phyloP scores from a whole-genome alignment of 2,797 vertebrate species.

The Hippoglossus hippoglossus region DNA sequence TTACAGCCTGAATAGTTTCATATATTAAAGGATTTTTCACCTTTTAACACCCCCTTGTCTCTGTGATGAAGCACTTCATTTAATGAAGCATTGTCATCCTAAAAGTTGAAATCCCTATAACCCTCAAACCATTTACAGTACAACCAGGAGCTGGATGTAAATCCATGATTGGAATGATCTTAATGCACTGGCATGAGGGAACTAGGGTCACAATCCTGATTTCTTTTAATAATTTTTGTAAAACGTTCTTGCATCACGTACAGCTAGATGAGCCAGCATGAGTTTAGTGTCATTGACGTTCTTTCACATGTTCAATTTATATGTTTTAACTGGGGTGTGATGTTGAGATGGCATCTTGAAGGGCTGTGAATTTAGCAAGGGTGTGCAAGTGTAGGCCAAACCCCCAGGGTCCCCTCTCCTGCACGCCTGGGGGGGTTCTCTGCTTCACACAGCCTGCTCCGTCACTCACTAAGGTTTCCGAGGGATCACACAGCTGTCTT shows the following conservation, averaged over 20 bases:
- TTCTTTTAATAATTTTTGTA: no score
- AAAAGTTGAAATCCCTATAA: background rate
- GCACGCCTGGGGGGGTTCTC: conserved; percentile 66
- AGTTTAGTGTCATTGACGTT: background rate
- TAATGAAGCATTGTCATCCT: background rate
- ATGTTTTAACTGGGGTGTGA: conserved; percentile 54
- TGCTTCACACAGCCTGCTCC: conserved; percentile 67
- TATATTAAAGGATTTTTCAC: no score
- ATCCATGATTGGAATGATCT: background rate
- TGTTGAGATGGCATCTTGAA: conserved; percentile 66
- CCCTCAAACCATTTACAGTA: no score
- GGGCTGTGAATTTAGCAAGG: conserved; percentile 57
- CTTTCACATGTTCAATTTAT: conserved; percentile 38
- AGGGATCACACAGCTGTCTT: conserved; percentile 68
- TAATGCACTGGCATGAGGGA: no score
- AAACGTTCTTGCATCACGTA: conserved; percentile 29
- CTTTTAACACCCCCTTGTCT: background rate
- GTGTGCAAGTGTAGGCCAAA: conserved; percentile 58
- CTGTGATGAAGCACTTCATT: background rate
- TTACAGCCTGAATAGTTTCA: no score
- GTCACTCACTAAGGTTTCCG: conserved; percentile 66
- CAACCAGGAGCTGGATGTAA: background rate
- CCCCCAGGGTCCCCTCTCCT: conserved; percentile 64
- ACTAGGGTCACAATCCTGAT: no score
- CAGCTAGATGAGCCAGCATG: conserved; percentile 25